Conservation (phyloP, 2,113 vertebrate species). For the Euleptes europaea region DNA sequence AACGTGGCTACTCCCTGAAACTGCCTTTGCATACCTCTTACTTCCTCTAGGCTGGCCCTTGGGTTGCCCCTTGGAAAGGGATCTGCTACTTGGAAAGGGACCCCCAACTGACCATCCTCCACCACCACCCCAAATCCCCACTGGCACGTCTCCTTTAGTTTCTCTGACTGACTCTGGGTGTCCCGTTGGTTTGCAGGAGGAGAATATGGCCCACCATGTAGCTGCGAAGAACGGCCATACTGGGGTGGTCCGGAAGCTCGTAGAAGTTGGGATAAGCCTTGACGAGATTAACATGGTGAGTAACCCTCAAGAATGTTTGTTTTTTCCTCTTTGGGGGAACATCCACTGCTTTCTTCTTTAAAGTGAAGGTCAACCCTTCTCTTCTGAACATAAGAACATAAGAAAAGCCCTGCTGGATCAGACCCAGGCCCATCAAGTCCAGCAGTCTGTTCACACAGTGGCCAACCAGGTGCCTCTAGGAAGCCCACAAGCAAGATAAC, state of each 20-base stretch:
- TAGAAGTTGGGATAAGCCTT: slow-evolving; percentile 75
- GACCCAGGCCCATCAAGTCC: too few relatives aligned
- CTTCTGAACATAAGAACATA: too few relatives aligned
- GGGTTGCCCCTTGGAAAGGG: too few relatives aligned
- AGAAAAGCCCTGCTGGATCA: too few relatives aligned
- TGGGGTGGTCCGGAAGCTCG: slow-evolving; percentile 77
- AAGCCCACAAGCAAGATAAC: too few relatives aligned
- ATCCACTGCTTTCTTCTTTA: background rate
- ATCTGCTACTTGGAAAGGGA: background rate
- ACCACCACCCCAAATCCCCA: background rate
- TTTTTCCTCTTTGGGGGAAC: background rate
- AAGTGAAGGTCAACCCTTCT: background rate
- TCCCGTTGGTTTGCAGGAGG: slow-evolving; percentile 73
- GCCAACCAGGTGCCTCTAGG: too few relatives aligned
- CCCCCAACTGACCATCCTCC: too few relatives aligned
- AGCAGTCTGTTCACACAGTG: too few relatives aligned
- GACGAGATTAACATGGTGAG: slow-evolving; percentile 83
- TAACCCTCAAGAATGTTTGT: background rate
- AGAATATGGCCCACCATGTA: slow-evolving; percentile 85
- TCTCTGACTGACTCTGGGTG: background rate
- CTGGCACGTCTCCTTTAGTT: background rate
- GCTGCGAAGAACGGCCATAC: slow-evolving; percentile 79
- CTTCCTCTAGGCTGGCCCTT: background rate
- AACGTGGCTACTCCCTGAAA: background rate
- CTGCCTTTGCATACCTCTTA: too few relatives aligned